Percentiles rank a stretch among this genome's conserved stretches.
Conservation (phyloP, 2,113 vertebrate species). For the Madoqua kirkii region DNA sequence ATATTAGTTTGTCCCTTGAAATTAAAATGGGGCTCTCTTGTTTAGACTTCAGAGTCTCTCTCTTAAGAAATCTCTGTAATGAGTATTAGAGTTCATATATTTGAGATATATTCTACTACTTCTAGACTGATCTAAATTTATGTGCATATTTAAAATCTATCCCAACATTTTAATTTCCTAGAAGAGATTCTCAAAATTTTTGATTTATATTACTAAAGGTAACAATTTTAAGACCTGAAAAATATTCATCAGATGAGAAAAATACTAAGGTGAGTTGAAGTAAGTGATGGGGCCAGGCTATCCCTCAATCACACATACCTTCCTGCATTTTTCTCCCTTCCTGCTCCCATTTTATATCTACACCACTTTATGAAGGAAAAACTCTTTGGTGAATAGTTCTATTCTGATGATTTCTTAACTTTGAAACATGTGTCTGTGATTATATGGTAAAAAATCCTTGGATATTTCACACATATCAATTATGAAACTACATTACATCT, state of each 20-base stretch:
- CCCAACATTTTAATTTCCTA: constrained; percentile 22
- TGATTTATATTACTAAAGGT: neutral
- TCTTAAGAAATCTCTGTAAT: constrained; percentile 1
- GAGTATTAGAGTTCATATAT: constrained; percentile 3
- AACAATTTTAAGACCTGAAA: constrained; percentile 7
- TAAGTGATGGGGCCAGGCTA: neutral
- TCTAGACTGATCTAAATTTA: neutral
- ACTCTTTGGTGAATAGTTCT: neutral
- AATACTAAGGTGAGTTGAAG: neutral
- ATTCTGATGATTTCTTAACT: neutral
- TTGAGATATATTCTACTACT: neutral
- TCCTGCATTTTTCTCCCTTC: neutral
- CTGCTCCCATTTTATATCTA: neutral
- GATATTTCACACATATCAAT: neutral
- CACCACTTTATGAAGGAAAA: constrained; percentile 4
- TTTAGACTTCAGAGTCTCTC: neutral
- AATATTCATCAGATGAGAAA: neutral
- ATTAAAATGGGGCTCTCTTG: constrained; percentile 11
- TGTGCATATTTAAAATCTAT: constrained; percentile 28
- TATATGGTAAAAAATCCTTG: neutral
- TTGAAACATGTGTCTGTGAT: neutral
- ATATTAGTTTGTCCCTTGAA: constrained; percentile 39
- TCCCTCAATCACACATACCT: neutral
- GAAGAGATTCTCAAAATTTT: neutral
- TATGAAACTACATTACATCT: neutral